A percentile compares a stretch with the other conserved stretches of the same genome.
Conservation (phyloP, 2,888 invertebrate genomes). For the Nysson spinosus region DNA sequence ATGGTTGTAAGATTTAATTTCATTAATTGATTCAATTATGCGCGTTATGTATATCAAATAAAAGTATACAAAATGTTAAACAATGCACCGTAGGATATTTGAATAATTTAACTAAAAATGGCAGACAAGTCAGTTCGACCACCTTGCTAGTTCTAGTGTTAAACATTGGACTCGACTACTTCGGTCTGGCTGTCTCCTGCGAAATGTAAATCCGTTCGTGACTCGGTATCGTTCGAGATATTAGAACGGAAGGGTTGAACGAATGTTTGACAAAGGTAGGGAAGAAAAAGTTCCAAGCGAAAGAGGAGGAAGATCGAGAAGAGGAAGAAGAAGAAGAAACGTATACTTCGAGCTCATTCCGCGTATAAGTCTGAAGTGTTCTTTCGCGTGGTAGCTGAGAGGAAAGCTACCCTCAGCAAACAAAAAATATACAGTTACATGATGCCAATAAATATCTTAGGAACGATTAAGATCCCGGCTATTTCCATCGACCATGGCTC, state of each 20-base stretch:
- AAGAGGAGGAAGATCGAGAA: too few relatives aligned
- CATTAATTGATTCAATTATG: too few relatives aligned
- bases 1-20: too few relatives aligned
- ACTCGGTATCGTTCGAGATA: slow-evolving; percentile 39
- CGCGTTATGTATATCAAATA: too few relatives aligned
- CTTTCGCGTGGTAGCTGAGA: slow-evolving; percentile 1
- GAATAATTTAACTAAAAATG: too few relatives aligned
- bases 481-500: not conserved
- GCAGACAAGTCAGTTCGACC: too few relatives aligned
- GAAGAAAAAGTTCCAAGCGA: slow-evolving; percentile 16
- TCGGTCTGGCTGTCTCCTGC: slow-evolving; percentile 26
- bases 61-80: too few relatives aligned
- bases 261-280: slow-evolving; percentile 24
- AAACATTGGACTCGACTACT: slow-evolving; percentile 6
- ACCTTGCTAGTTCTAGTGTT: too few relatives aligned
- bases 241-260: slow-evolving; percentile 12
- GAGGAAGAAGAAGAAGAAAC: slow-evolving; percentile 10
- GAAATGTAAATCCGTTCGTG: slow-evolving; percentile 61
- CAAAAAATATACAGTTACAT: not conserved
- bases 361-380: slow-evolving; percentile 7
- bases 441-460: slow-evolving; percentile 2
- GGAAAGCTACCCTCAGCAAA: not conserved
- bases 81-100: too few relatives aligned
- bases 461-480: slow-evolving; percentile 5
- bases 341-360: slow-evolving; percentile 16